These are phyloP conservation scores for Mythimna ferrago DNA, from an alignment of 2,888 invertebrate genomes.

Conservation along the genomic window DNA sequence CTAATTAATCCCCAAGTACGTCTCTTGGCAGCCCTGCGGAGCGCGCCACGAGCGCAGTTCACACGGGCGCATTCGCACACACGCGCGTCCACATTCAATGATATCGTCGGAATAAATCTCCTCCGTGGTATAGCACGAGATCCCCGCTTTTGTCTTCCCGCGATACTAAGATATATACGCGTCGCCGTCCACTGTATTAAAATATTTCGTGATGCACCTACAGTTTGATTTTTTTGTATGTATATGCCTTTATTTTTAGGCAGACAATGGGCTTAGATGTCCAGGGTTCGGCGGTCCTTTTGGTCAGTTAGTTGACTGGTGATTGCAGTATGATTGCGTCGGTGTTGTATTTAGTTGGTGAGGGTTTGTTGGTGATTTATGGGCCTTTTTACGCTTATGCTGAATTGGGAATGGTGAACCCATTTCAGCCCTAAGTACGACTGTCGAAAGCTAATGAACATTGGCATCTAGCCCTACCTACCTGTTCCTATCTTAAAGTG, in stretches of 20 bases:
- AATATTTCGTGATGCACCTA: constrained; percentile 68
- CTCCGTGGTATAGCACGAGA: constrained; percentile 81
- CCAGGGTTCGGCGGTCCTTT: constrained; percentile 50
- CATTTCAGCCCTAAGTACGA: not conserved
- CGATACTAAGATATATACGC: constrained; percentile 67
- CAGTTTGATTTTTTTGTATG: constrained; percentile 48
- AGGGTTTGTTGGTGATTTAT: constrained; percentile 5
- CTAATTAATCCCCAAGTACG: constrained; percentile 19
- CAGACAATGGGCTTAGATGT: constrained; percentile 58
- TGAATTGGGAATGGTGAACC: not conserved
- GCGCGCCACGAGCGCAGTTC: constrained; percentile 61
- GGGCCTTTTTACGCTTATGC: not conserved
- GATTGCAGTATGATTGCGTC: constrained; percentile 41
- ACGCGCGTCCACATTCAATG: constrained; percentile 72
- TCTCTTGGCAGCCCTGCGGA: constrained; percentile 58
- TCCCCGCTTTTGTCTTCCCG: constrained; percentile 78
- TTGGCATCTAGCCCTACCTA: not conserved
- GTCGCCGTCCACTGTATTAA: constrained; percentile 66
- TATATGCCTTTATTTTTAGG: constrained; percentile 56
- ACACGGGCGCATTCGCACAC: constrained; percentile 70
- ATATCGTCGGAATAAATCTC: constrained; percentile 83
- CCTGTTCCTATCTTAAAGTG: not conserved
- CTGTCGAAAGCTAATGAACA: not conserved
- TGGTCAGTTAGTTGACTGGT: constrained; percentile 36
- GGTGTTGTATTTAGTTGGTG: constrained; percentile 16